Percentiles rank a stretch among this genome's conserved stretches.
These are phyloP conservation scores for Hemibagrus wyckioides DNA, from an alignment of 2,113 vertebrate species.

Conservation along the genomic window DNA sequence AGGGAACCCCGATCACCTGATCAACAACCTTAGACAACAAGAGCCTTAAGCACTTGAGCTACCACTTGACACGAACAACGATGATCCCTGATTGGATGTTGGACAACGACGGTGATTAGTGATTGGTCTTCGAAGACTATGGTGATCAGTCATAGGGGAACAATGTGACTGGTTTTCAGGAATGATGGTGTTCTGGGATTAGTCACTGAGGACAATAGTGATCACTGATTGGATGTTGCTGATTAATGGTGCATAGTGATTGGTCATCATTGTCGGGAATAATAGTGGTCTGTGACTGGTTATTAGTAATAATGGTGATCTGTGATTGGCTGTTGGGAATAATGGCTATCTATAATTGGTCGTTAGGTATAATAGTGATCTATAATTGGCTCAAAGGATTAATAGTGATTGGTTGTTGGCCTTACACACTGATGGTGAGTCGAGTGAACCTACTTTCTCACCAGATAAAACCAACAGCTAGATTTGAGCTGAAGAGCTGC, in stretches of 20 bases:
- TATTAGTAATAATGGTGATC: not conserved
- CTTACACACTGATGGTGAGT: not conserved
- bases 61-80: not conserved
- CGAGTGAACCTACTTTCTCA: not conserved
- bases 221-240: not conserved
- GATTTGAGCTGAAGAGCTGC: not conserved
- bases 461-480: not conserved
- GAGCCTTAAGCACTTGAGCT: too few relatives aligned
- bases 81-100: not conserved
- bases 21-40: too few relatives aligned
- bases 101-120: not conserved
- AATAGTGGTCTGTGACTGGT: not conserved
- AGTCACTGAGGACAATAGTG: not conserved
- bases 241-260: not conserved
- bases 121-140: not conserved
- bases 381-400: not conserved
- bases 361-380: not conserved
- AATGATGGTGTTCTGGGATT: not conserved
- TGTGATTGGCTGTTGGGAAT: not conserved
- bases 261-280: not conserved
- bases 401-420: not conserved
- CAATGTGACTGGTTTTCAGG: not conserved
- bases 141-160: not conserved
- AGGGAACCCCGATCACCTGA: too few relatives aligned
- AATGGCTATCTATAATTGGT: not conserved